Evolutionary conservation across 2,113 vertebrate genomes (phyloP).

Genomic region (Miniopterus natalensis): DNA sequence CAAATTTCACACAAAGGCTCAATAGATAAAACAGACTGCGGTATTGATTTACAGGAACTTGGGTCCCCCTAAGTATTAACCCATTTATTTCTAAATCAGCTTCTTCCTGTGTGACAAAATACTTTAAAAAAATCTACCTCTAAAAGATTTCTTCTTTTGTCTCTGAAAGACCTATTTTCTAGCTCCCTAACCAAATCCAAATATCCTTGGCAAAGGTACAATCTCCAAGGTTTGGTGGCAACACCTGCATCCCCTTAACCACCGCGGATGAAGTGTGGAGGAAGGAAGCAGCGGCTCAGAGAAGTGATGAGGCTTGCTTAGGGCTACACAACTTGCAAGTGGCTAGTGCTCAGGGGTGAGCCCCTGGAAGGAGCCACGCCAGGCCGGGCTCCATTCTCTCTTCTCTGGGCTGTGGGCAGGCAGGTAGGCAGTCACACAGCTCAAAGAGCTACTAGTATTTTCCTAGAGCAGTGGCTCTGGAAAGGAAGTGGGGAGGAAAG

Average conservation of each 20-base stretch:
- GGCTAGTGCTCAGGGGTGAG: not conserved
- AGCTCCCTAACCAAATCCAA: not conserved
- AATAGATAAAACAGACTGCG: not conserved
- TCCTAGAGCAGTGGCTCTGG: not conserved
- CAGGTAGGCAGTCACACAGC: accelerated
- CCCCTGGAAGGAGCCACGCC: not conserved
- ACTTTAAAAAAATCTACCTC: not conserved
- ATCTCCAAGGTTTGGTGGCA: not conserved
- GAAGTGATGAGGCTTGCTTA: not conserved
- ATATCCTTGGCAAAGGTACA: not conserved
- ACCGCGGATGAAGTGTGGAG: not conserved
- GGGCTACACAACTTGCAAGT: not conserved
- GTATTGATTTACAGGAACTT: not conserved
- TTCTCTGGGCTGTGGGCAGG: not conserved
- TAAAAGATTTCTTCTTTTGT: not conserved
- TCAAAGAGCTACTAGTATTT: not conserved
- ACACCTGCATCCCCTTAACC: not conserved
- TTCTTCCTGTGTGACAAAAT: conserved; percentile 21
- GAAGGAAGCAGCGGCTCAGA: not conserved
- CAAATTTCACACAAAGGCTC: not conserved
- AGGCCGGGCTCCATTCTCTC: not conserved
- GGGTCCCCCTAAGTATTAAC: not conserved
- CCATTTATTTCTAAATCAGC: conserved; percentile 58
- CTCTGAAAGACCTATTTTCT: not conserved
- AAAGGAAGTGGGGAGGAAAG: not conserved